Evolutionary conservation across 2,888 invertebrate genomes (phyloP), one percentile per base, ranked within the genome.

Genomic region (Ditylenchus weischeri): DNA sequence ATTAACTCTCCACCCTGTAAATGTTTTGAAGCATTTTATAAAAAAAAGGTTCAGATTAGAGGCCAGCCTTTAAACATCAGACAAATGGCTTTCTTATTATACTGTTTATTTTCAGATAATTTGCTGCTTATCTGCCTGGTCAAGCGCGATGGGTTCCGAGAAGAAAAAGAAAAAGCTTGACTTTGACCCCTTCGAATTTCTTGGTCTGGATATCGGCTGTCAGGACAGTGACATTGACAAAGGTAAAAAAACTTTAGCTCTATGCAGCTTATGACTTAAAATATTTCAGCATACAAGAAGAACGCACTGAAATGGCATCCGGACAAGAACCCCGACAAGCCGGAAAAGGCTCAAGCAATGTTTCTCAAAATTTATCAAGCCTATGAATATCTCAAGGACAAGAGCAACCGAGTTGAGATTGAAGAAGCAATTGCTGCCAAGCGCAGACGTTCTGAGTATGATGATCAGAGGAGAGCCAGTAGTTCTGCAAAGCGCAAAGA

Each of bases 281-380:
- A 43, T 10, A 2, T 62, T 62, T 62, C 47, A 66, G 72, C 72
- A 11, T 72, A 62, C 58, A 72, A 72, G 60, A 71, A 65, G 48
- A 21, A 38, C 36, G 72, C 72, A 19, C 57, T 72, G 38, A 72
- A 75, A 71, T 72, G 72, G 72, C 72, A 72, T 66, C 72, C 72
- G 23, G 72, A 72, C 63, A 72, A 72, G 51, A 74, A 73, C 21
- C 60, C 57, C 43, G 60, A 65, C 47, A 62, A 74, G 47, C 57
- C 29, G 23, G 73, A 68, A 36, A 64, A 66, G 23, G 73, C 73
- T 19, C 38, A 73, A 23, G 57, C 65, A 35, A 74, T 64, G 69
- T 72, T 72, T 51, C 35, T 73, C 38, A 60, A 71, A 48, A 50
- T 72, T 19, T 74, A 70, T 60, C 48, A 70, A 21, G 72, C 72